Percentiles rank a stretch among this genome's conserved stretches.
These are phyloP conservation scores for Abrostola tripartita DNA, from an alignment of 2,888 invertebrate species.

Conservation along the genomic window DNA sequence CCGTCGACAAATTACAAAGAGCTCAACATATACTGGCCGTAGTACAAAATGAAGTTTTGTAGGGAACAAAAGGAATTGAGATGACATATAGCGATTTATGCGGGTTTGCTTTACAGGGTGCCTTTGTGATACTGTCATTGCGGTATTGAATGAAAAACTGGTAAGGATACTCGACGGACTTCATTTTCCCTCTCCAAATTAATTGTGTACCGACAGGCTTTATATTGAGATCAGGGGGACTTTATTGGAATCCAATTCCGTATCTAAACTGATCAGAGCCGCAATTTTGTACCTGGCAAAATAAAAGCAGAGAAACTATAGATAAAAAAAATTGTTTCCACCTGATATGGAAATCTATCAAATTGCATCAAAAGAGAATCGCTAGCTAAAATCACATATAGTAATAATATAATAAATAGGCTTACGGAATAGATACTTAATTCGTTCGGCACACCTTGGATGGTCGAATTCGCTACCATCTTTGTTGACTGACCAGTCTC, in stretches of 20 bases:
- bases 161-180: slow-evolving; percentile 29
- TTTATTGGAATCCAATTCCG: background rate
- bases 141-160: slow-evolving; percentile 66
- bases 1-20: slow-evolving; percentile 12
- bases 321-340: background rate
- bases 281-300: too few relatives aligned
- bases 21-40: slow-evolving; percentile 49
- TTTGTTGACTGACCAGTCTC: too few relatives aligned
- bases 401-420: too few relatives aligned
- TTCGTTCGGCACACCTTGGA: too few relatives aligned
- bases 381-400: too few relatives aligned
- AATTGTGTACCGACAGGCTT: slow-evolving; percentile 13
- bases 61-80: slow-evolving; percentile 69
- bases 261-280: too few relatives aligned
- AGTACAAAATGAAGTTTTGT: slow-evolving; percentile 69
- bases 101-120: slow-evolving; percentile 55
- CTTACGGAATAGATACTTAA: too few relatives aligned
- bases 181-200: slow-evolving; percentile 17
- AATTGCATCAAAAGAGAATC: background rate
- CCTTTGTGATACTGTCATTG: slow-evolving; percentile 70
- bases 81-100: slow-evolving; percentile 77
- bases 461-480: too few relatives aligned
- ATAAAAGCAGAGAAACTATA: background rate
- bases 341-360: background rate
- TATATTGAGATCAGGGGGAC: background rate